Evolutionary conservation across 1,140 invertebrate genomes (phyloP).

Genomic region (Pristionchus pacificus): DNA sequence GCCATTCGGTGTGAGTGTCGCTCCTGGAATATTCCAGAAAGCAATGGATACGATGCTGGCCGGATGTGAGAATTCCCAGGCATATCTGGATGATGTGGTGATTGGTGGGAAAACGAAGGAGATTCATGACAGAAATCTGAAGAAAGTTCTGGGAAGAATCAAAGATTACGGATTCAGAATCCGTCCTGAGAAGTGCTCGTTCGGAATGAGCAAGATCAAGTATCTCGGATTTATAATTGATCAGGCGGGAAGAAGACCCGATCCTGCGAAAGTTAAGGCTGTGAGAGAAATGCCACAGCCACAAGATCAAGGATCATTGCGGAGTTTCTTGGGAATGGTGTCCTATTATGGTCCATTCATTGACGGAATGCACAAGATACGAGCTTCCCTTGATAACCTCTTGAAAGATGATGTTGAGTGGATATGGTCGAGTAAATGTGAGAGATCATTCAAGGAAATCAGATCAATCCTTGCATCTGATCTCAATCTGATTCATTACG

Average conservation of each 20-base stretch:
- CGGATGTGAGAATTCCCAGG: too few relatives aligned
- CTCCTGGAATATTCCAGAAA: too few relatives aligned
- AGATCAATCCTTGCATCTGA: conserved; percentile 35
- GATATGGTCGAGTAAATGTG: conserved; percentile 30
- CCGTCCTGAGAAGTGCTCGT: too few relatives aligned
- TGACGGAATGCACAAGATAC: conserved; percentile 16
- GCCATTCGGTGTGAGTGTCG: too few relatives aligned
- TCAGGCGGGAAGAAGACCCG: conserved; percentile 35
- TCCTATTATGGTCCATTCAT: conserved; percentile 44
- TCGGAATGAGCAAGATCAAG: too few relatives aligned
- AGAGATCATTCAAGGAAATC: conserved; percentile 26
- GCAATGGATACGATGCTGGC: too few relatives aligned
- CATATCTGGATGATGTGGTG: too few relatives aligned
- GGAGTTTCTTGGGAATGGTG: conserved; percentile 43
- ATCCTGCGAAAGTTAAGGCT: conserved; percentile 34
- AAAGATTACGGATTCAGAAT: too few relatives aligned
- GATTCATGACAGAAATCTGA: too few relatives aligned
- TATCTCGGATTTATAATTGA: conserved; percentile 37
- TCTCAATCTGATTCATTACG: conserved; percentile 40
- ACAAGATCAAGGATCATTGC: conserved; percentile 20
- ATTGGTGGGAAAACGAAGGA: too few relatives aligned
- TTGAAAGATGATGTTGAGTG: conserved; percentile 44
- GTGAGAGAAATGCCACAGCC: conserved; percentile 40
- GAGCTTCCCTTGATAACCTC: conserved; percentile 41
- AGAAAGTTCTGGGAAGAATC: too few relatives aligned